These are phyloP conservation scores for Cochlearius cochlearius DNA, from an alignment of 2,113 vertebrate species.

Conservation along the genomic window DNA sequence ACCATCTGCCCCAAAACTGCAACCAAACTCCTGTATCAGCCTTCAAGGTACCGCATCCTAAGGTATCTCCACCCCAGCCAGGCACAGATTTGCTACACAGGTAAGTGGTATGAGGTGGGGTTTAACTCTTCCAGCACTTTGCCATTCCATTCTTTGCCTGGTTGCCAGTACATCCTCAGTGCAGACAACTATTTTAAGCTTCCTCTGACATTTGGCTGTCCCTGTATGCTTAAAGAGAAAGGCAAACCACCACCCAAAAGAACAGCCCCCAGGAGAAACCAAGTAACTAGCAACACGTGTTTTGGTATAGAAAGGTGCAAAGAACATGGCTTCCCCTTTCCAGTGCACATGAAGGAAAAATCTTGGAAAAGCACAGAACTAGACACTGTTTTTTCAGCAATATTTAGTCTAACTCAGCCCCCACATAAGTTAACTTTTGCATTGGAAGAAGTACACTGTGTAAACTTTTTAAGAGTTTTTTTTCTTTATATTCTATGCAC, in stretches of 20 bases:
- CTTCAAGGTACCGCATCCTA: neutral
- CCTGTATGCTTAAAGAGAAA: neutral
- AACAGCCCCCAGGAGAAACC: neutral
- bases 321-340: neutral
- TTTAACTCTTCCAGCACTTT: neutral
- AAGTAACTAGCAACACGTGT: neutral
- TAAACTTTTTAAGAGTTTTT: neutral
- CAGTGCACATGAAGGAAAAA: neutral
- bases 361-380: neutral
- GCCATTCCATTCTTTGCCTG: neutral
- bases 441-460: neutral
- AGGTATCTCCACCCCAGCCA: neutral
- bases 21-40: neutral
- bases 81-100: neutral
- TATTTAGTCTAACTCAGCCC: conserved; percentile 2
- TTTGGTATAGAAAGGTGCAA: neutral
- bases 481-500: neutral
- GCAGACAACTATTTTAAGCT: neutral
- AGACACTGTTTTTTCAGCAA: neutral
- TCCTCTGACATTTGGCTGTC: neutral
- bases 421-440: neutral
- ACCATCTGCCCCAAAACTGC: neutral
- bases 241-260: neutral
- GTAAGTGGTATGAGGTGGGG: neutral
- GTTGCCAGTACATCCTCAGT: neutral